Percentiles rank a stretch among this genome's conserved stretches.
phyloP scores from a whole-genome alignment of 1,140 invertebrate genomes.

The Propsilocerus akamusi region DNA sequence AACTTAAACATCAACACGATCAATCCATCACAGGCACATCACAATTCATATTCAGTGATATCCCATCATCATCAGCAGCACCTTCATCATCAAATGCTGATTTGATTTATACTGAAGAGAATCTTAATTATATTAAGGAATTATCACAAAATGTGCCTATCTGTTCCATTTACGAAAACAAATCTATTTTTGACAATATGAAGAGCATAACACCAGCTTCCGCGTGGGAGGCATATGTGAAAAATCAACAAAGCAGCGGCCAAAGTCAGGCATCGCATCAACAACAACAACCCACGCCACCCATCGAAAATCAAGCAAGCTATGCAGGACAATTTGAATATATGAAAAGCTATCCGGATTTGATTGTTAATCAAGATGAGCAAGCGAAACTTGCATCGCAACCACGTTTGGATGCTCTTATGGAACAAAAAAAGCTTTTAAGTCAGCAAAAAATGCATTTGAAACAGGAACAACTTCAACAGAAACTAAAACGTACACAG shows the following conservation, averaged over 20 bases:
- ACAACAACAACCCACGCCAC: background rate
- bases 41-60: background rate
- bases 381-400: background rate
- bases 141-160: slow-evolving; percentile 22
- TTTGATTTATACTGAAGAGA: slow-evolving; percentile 17
- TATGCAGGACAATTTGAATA: too few relatives aligned
- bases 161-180: slow-evolving; percentile 21
- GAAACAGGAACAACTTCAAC: background rate
- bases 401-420: background rate
- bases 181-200: slow-evolving; percentile 17
- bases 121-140: slow-evolving; percentile 21
- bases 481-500: background rate
- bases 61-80: slow-evolving; percentile 5
- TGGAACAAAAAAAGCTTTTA: background rate
- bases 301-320: background rate
- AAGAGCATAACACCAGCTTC: background rate
- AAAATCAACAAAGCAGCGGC: background rate
- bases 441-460: background rate
- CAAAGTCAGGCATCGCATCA: slow-evolving; percentile 1
- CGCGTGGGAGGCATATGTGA: background rate
- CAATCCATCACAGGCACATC: background rate
- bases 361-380: background rate
- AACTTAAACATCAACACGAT: slow-evolving; percentile 6
- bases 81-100: slow-evolving; percentile 4
- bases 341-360: background rate